Base-by-base conservation (phyloP, 2,113 vertebrate genomes). In the Odontesthes bonariensis region DNA sequence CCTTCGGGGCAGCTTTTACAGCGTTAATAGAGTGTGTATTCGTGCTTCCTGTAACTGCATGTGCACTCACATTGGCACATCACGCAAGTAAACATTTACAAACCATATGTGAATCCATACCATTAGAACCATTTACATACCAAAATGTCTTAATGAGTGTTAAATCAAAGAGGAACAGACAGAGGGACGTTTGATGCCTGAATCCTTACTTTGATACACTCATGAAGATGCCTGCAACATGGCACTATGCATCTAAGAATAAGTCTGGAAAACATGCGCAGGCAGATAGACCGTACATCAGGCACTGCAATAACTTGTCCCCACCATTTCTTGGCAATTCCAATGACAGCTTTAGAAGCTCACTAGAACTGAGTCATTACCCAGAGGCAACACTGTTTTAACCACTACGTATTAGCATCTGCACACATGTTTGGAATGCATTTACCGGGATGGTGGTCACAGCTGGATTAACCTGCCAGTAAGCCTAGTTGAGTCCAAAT, bases 171-270 rank as follows among this genome's bases (percentile, higher is more conserved):
- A 66, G 35, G 20, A 10, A 44, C 13, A 59, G 32, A 13, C 8
- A 32, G 56, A 79, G 16, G 1, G 40, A 14, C n/a, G 4, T 23
- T 14, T 0, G 19, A 33, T 35, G 57, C 60, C 6, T 19, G 51
- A 22, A 22, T 57, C 49, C 23, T 9, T 35, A 60, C 58, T 54
- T 57, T 67, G 56, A 19, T 60, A 42, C 54, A 42, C 20, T 20
- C 44, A 66, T 40, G 31, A 40, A 63, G 19, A 49, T 53, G 40
- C 40, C 17, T 59, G 44, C 4, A 74, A 71, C 57, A 57, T 56
- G 31, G 63, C 35, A n/a, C 23, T 33, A 11, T 20, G 19, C 22
- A 57, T 71, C 63, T 65, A 62, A 79, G 67, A 72, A 55, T 75
- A 77, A 49, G 31, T 46, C n/a, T 16, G 53, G 7, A 35, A 73